Evolutionary conservation across 1,140 invertebrate genomes (phyloP).

Genomic region (Drosophila suzukii): DNA sequence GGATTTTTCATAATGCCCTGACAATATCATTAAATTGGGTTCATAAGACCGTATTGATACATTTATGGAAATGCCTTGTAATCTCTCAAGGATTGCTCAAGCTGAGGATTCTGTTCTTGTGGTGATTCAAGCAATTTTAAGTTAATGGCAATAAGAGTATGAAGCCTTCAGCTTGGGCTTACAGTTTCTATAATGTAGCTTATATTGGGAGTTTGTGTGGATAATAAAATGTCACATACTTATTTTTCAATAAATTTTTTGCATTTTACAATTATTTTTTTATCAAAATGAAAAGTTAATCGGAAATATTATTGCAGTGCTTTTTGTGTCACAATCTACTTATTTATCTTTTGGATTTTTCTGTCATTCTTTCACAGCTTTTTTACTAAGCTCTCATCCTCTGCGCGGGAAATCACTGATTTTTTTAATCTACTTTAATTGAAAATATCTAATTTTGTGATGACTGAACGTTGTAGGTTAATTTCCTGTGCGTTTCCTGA

Average conservation of each 20-base stretch:
- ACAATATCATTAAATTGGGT: neutral
- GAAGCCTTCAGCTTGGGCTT: neutral
- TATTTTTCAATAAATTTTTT: too few species aligned
- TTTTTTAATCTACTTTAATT: slow-evolving; percentile 34
- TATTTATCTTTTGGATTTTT: neutral
- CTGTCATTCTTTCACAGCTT: too few species aligned
- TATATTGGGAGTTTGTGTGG: too few species aligned
- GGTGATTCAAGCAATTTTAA: neutral
- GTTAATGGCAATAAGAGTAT: neutral
- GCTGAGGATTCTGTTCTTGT: neutral
- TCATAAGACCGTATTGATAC: neutral
- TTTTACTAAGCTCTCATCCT: too few species aligned
- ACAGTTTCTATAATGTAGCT: neutral
- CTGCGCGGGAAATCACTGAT: neutral
- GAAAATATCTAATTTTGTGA: slow-evolving; percentile 25
- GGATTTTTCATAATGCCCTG: slow-evolving; percentile 2
- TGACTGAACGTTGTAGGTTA: slow-evolving; percentile 17
- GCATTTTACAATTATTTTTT: too few species aligned
- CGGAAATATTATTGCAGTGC: too few species aligned
- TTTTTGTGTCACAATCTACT: neutral
- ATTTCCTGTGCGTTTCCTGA: slow-evolving; percentile 36
- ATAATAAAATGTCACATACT: too few species aligned
- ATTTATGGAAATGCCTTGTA: neutral
- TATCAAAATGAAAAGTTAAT: too few species aligned
- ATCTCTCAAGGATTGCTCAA: neutral